Percentiles rank a stretch among this genome's conserved stretches.
Conservation (phyloP, 2,888 invertebrate species). For the Perithous albicinctus region DNA sequence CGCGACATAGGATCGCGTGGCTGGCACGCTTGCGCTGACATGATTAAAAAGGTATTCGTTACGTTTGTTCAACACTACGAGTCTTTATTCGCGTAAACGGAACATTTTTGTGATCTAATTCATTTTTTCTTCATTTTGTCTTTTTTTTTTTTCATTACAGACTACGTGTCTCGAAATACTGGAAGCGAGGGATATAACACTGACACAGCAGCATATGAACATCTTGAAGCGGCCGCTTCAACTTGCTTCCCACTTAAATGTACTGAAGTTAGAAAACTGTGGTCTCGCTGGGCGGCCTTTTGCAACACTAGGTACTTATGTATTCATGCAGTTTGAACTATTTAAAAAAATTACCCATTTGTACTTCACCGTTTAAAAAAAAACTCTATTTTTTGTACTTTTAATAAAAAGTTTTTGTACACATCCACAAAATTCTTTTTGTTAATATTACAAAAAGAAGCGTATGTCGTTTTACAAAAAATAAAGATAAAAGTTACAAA, state of each 20-base stretch:
- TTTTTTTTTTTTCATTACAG: constrained; percentile 86
- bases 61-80: background rate
- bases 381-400: no score
- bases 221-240: constrained; percentile 91
- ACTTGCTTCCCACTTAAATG: constrained; percentile 89
- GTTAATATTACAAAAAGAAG: no score
- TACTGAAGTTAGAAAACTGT: constrained; percentile 92
- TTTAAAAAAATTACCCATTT: no score
- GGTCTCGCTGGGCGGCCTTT: constrained; percentile 91
- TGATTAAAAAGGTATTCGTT: constrained; percentile 90
- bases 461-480: no score
- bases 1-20: constrained; percentile 91
- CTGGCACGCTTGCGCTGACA: constrained; percentile 93
- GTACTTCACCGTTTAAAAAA: no score
- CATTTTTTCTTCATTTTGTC: no score
- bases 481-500: no score
- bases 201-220: constrained; percentile 90
- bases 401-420: no score
- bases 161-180: constrained; percentile 89
- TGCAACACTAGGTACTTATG: constrained; percentile 89
- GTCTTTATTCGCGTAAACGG: constrained; percentile 15
- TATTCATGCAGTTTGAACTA: constrained; percentile 10
- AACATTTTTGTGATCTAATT: background rate
- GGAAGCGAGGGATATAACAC: constrained; percentile 88
- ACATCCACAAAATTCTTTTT: no score